Conservation (phyloP, 2,797 vertebrate genomes). For the Chaenodraco wilsoni region DNA sequence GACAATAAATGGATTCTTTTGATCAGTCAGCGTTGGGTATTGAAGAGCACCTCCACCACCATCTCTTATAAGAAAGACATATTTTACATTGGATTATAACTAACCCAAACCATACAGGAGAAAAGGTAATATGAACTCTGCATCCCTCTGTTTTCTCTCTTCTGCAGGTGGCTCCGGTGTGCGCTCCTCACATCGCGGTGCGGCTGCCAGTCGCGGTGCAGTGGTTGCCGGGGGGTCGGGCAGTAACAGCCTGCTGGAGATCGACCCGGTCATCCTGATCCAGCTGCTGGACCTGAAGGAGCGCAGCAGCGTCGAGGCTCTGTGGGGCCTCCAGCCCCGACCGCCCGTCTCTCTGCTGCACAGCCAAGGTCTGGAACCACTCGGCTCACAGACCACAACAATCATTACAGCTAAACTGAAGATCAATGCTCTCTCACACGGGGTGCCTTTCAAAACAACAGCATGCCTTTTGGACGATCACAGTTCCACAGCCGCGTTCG, state of each 20-base stretch:
- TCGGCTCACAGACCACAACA: neutral
- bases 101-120: neutral
- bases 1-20: neutral
- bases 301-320: constrained; percentile 90
- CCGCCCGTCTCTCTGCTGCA: constrained; percentile 91
- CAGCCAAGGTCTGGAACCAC: constrained; percentile 85
- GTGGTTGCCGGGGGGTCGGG: constrained; percentile 63
- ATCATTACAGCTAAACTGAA: constrained; percentile 17
- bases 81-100: neutral
- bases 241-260: constrained; percentile 89
- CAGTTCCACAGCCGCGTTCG: neutral
- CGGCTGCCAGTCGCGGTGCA: constrained; percentile 47
- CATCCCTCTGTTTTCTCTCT: neutral
- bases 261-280: constrained; percentile 96
- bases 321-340: constrained; percentile 96
- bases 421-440: constrained; percentile 17
- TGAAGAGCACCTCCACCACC: neutral
- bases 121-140: no score
- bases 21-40: neutral
- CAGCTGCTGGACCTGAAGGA: constrained; percentile 96
- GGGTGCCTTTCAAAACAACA: neutral
- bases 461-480: neutral
- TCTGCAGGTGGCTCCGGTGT: constrained; percentile 69
- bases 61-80: neutral
- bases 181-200: constrained; percentile 81